Base-by-base conservation (phyloP, 2,113 vertebrate species). In the Halcyon senegalensis region DNA sequence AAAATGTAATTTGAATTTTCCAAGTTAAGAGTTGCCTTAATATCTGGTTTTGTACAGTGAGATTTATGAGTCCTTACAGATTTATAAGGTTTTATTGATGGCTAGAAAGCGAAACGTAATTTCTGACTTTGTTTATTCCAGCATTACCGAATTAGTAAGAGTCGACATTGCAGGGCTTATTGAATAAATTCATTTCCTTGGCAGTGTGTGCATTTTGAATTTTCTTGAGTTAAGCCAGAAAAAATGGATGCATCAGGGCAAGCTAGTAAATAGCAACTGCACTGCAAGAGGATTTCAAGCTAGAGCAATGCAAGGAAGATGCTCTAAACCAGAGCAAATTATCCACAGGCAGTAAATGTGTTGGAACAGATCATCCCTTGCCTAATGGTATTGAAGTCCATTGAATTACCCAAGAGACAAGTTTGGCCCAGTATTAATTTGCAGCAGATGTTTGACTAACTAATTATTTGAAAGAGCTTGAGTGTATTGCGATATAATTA, bases 151-250 rank as follows among this genome's bases (percentile, higher is more conserved):
- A 92, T 92, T 95, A 90, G 74, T 76, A 87, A 62, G 85, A 87
- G 84, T 83, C 83, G 94, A 77, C 78, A 77, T 72, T 77, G 81
- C 74, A 83, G 81, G 24, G 41, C 55, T 91, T 94, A 83, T 94
- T 89, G 91, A 89, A 95, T 89, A 87, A 95, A 96, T 94, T 92
- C 21, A 87, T 96, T 96, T 96, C 89, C 63, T 78, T 87, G 67
- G 89, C 67, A 94, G 33, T 62, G 28, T 92, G 58, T 51, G 62
- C 67, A 76, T 89, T 96, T 85, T 89, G 87, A 92, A 83, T 94
- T 96, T 94, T 80, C 87, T 86, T 48, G 66, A 92, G 66, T 89
- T 95, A 92, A 89, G 86, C 63, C 87, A 89, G 84, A 82, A 84
- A 87, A 96, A 96, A 55, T 76, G 58, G 67, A 91, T 76, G 91